Base-by-base conservation (phyloP, 2,888 invertebrate species). In the Eugnorisma glareosa region DNA sequence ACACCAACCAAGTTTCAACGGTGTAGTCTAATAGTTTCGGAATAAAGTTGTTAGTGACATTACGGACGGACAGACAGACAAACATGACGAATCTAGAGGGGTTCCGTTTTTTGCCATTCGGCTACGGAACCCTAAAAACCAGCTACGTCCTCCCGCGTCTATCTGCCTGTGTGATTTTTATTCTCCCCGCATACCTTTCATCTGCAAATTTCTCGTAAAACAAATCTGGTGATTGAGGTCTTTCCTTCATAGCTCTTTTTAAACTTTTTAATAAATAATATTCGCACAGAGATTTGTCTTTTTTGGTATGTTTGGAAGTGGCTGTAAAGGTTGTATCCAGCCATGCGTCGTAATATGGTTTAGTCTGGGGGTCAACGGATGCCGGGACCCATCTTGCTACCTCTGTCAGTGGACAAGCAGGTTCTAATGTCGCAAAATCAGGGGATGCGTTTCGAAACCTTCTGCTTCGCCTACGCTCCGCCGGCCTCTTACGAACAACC, bases 271-370 rank as follows among this genome's bases (percentile, higher is more conserved):
- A 54, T 70, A 24, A 87, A 85, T 83, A 68, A 1, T 85, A 72
- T 1, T 77, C 64, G 6, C 57, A 76, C 0, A 67, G 81, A 15
- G 86, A n/a, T 63, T 89, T 90, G 3, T 94, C 91, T 1, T 90
- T 87, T 48, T 89, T 88, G 0, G 90, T 81, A n/a, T 86, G 86
- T 78, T 90, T 94, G 0, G 93, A 88, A 0, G 94, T 89, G 0
- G 95, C 95, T 0, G 95, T 91, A 0, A 95, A 69, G 0, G 94
- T 94, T 0, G 94, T 95, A 63, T 94, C 89, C 0, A 96, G 93
- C 96, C 96, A 96, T 0, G 96, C 96, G 64, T 96, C 96, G 87
- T 96, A 96, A 59, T 95, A 96, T 0, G 94, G 94, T 68, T 93
- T 93, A 0, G 94, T 93, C n/a, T 93, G 92, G 0, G 89, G 84